phyloP scores from a whole-genome alignment of 2,888 invertebrate species.

The Diadegma fenestrale region DNA sequence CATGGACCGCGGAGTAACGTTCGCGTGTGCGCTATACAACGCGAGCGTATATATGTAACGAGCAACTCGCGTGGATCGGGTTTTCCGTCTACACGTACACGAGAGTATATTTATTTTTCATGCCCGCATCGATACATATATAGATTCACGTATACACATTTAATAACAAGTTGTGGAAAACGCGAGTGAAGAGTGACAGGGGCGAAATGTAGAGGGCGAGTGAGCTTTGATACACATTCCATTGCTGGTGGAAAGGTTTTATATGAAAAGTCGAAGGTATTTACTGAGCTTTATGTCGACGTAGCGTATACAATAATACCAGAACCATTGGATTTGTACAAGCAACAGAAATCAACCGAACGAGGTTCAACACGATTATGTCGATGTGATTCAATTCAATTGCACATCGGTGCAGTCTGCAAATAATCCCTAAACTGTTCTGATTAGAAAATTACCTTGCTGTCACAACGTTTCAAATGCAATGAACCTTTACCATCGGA shows the following conservation, averaged over 20 bases:
- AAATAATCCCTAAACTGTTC: background rate
- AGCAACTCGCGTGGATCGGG: slow-evolving; percentile 59
- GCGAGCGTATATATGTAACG: slow-evolving; percentile 17
- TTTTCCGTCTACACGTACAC: slow-evolving; percentile 60
- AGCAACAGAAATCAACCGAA: background rate
- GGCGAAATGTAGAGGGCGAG: slow-evolving; percentile 59
- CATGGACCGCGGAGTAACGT: slow-evolving; percentile 54
- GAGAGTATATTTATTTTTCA: slow-evolving; percentile 80
- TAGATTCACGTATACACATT: background rate
- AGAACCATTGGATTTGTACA: background rate
- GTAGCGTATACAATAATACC: slow-evolving; percentile 1
- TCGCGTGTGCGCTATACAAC: slow-evolving; percentile 26
- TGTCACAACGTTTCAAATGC: background rate
- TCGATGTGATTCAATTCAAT: background rate
- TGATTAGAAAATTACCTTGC: background rate
- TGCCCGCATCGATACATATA: slow-evolving; percentile 60
- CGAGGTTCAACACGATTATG: background rate
- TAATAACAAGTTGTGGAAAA: slow-evolving; percentile 73
- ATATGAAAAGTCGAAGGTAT: slow-evolving; percentile 63
- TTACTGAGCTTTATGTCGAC: slow-evolving; percentile 39
- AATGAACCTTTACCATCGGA: background rate
- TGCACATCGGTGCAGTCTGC: background rate
- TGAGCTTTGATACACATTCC: slow-evolving; percentile 75
- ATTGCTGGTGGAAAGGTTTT: slow-evolving; percentile 74
- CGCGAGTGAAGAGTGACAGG: slow-evolving; percentile 69